Evolutionary conservation across 2,113 vertebrate genomes (phyloP), one percentile per base, ranked within the genome.

Genomic region (Lagopus muta): DNA sequence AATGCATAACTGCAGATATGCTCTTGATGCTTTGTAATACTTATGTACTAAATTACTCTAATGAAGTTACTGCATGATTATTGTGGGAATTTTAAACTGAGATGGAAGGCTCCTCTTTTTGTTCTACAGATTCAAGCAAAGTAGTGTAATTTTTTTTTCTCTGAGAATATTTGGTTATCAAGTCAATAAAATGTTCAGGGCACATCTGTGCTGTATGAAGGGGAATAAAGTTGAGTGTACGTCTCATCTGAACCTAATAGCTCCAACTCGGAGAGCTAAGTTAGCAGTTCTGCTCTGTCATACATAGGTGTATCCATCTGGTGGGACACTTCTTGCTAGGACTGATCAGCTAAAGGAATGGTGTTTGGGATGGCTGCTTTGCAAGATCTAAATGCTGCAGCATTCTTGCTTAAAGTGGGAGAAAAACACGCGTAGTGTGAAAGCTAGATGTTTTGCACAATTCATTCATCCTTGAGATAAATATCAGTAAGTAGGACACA

Each of bases 201-300:
- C 21, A 75, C 0, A 0, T 75, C 58, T 62, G 13, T 86, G 55
- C 60, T 80, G 2, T 73, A 5, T 30, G 28, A 42, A 73, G 28
- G 64, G 52, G 32, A 82, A 13, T 64, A 34, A 80, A 94, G 28
- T 40, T 58, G 24, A 69, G 10, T 48, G 54, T 43, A 45, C 5
- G 6, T 30, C 6, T 89, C 8, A 34, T 40, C 69, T 34, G 10
- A 85, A 65, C 50, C 64, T 75, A 11, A 32, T 55, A 86, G 21
- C 67, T 96, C 67, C 82, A 94, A 66, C 43, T 79, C 84, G 73
- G n/a, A 82, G 89, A 80, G 21, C 45, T 36, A 13, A 87, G 50
- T 10, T n/a, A 62, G 67, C 2, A 2, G 10, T 80, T 92, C 54
- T 76, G 34, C 19, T 83, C 40, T 81, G 27, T 90, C 17, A 32